Evolutionary conservation across 1,140 invertebrate species (phyloP).

Genomic region (Maconellicoccus hirsutus): DNA sequence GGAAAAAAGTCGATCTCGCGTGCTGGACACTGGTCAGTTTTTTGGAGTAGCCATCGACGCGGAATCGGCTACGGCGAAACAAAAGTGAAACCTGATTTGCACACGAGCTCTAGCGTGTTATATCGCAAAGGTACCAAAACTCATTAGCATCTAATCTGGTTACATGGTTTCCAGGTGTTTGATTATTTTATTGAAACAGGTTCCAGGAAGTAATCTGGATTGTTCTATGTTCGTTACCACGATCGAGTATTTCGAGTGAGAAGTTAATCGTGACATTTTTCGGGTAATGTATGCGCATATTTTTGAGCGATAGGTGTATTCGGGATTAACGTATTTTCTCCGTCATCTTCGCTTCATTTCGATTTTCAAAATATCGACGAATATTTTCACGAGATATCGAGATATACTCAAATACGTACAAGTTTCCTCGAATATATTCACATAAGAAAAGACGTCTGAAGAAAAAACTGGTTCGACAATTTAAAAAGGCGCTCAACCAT

Average conservation of each 20-base stretch:
- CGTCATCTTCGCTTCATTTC: too few species aligned
- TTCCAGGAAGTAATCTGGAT: not conserved
- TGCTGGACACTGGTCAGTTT: not conserved
- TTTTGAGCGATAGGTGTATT: too few species aligned
- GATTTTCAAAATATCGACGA: too few species aligned
- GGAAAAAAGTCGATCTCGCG: not conserved
- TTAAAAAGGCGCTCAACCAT: not conserved
- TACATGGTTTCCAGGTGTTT: not conserved
- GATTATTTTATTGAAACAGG: not conserved
- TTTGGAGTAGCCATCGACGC: not conserved
- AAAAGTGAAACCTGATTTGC: not conserved
- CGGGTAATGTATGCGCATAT: too few species aligned
- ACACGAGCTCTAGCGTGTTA: not conserved
- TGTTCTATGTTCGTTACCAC: not conserved
- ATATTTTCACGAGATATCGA: too few species aligned
- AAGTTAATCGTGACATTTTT: too few species aligned
- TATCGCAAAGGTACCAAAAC: not conserved
- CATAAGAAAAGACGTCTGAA: not conserved
- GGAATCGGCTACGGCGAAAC: not conserved
- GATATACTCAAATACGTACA: too few species aligned
- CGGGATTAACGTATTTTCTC: too few species aligned
- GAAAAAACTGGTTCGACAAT: not conserved
- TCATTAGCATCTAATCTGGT: conserved; percentile 3
- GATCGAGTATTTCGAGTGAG: too few species aligned
- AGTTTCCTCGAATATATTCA: too few species aligned